Conservation (phyloP, 2,113 vertebrate species). For the Coptodon rendalli region DNA sequence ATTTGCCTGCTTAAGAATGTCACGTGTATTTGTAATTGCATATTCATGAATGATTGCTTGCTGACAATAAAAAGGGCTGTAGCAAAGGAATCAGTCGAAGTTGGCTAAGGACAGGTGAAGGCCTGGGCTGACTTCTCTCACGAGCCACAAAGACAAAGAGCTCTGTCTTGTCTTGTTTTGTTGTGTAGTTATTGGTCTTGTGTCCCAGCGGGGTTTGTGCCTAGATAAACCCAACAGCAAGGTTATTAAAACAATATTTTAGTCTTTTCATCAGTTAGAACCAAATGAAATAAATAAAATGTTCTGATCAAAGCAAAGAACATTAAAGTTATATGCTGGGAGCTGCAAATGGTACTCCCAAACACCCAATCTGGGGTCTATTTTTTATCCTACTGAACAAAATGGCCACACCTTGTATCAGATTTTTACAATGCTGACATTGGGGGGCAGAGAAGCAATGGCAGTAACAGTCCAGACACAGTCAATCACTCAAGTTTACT, state of each 20-base stretch:
- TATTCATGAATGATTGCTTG: not conserved
- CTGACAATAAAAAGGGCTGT: not conserved
- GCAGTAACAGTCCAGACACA: not conserved
- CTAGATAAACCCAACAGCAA: not conserved
- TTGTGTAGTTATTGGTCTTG: not conserved
- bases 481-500: not conserved
- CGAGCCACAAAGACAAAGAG: not conserved
- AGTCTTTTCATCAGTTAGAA: not conserved
- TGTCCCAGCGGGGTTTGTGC: not conserved
- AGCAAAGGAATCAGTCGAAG: not conserved
- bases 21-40: not conserved
- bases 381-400: not conserved
- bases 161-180: not conserved
- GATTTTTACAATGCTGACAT: not conserved
- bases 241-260: not conserved
- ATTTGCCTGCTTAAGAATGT: not conserved
- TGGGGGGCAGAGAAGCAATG: not conserved
- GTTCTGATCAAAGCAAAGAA: not conserved
- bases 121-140: rapidly evolving
- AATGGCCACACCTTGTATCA: not conserved
- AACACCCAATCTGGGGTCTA: not conserved
- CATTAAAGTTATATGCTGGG: not conserved
- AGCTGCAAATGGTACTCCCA: not conserved
- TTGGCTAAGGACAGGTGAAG: not conserved
- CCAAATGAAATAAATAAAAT: not conserved